Evolutionary conservation across 2,888 invertebrate genomes (phyloP), one percentile per base, ranked within the genome.

Genomic region (Noctua pronuba): DNA sequence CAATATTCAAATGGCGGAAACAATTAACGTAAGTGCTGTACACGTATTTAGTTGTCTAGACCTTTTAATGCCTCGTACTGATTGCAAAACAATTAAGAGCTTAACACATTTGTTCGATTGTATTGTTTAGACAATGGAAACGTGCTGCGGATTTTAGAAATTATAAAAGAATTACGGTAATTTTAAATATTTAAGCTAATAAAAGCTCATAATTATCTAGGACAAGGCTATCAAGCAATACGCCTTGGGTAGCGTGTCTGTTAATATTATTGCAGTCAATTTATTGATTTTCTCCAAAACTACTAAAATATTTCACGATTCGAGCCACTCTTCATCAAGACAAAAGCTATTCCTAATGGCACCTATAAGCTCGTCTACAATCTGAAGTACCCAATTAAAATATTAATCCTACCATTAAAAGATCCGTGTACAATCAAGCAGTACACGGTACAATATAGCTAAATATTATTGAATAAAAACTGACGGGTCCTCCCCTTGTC

Each of bases 1-100:
- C 95, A 95, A 96, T 97, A 96, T 96, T 96, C 95, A 97, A 97
- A 97, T 97, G 97, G 95, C 95, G 95, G 94, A 95, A 96, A 97
- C 95, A 97, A 97, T 97, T 97, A 97, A 92, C 90, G 90, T 93
- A 93, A 97, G 97, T 97, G 97, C 96, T 94, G 91, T 90, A 90
- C 91, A 93, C 92, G 90, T 89, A 92, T 92, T 93, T 84, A 84
- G 80, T 85, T 91, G 88, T 87, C 89, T 90, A 88, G 88, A 89
- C 85, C 89, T 81, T 88, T 88, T 84, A 83, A 72, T 75, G 77
- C 68, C 71, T 21, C 58, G 82, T 78, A 86, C 73, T 73, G 84
- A 72, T 80, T 65, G 82, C 88, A 85, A 82, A 89, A 86, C 67
- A 85, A 82, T 70, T 60, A 24, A 62, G 16, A n/a, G 24, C 35